phyloP scores from a whole-genome alignment of 1,140 invertebrate species.

The Sinonovacula constricta region DNA sequence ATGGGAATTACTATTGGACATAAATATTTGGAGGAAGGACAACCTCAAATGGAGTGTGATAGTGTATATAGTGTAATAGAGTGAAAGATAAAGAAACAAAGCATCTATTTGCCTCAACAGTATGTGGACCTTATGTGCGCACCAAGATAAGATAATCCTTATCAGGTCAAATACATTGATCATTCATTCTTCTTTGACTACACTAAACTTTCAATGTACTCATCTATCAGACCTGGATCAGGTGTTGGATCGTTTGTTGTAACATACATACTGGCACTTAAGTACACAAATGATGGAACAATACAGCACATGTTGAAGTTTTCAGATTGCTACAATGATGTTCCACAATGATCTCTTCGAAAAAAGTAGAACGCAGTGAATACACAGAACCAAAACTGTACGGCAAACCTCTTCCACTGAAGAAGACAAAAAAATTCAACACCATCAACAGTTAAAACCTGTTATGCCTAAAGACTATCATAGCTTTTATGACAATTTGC shows the following conservation, averaged over 20 bases:
- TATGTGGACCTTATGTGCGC: slow-evolving; percentile 32
- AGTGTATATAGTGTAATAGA: slow-evolving; percentile 67
- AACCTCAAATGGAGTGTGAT: slow-evolving; percentile 79
- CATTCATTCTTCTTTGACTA: slow-evolving; percentile 29
- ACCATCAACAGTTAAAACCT: slow-evolving; percentile 18
- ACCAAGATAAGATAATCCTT: slow-evolving; percentile 24
- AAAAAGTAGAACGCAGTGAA: not conserved
- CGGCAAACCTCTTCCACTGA: not conserved
- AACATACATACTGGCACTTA: slow-evolving; percentile 25
- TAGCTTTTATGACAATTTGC: slow-evolving; percentile 19
- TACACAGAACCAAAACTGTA: not conserved
- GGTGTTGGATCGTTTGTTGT: not conserved
- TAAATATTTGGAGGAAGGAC: slow-evolving; percentile 77
- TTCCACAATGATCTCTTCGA: not conserved
- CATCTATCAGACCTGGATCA: slow-evolving; percentile 39
- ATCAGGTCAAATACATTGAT: slow-evolving; percentile 29
- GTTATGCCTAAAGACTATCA: slow-evolving; percentile 24
- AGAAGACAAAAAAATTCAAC: slow-evolving; percentile 3
- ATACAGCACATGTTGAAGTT: slow-evolving; percentile 1
- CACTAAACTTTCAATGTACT: slow-evolving; percentile 16
- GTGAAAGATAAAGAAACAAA: slow-evolving; percentile 21
- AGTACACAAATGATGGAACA: not conserved
- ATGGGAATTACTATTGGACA: slow-evolving; percentile 71
- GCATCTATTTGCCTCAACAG: slow-evolving; percentile 23
- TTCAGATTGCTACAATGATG: not conserved